Percentiles rank a stretch among this genome's conserved stretches.
phyloP scores from a whole-genome alignment of 2,888 invertebrate species.

The Archips crataeganus region DNA sequence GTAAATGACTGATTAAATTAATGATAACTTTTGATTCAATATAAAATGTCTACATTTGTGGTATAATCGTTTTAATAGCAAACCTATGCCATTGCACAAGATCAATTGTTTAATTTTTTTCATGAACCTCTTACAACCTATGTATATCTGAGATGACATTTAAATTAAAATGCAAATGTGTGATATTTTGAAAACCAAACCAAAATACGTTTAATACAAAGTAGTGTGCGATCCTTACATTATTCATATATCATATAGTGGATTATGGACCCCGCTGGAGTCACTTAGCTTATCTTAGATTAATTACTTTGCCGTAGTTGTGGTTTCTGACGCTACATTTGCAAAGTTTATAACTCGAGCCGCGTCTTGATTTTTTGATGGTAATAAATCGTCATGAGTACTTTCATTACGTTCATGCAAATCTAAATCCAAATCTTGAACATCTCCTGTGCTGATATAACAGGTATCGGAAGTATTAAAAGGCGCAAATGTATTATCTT shows the following conservation, averaged over 20 bases:
- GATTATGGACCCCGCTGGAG: background rate
- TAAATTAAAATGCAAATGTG: too few species aligned
- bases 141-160: too few species aligned
- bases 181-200: too few species aligned
- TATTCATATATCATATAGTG: background rate
- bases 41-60: background rate
- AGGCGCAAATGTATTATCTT: background rate
- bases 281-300: too few species aligned
- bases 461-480: background rate
- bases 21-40: slow-evolving; percentile 10
- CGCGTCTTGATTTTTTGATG: background rate
- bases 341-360: background rate
- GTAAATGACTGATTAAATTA: slow-evolving; percentile 2
- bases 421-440: background rate
- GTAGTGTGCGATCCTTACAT: too few species aligned
- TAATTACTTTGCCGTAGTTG: background rate
- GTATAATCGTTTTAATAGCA: too few species aligned
- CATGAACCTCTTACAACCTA: too few species aligned
- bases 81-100: too few species aligned
- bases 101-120: too few species aligned
- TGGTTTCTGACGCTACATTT: background rate
- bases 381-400: background rate
- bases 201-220: too few species aligned
- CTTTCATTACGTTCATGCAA: background rate
- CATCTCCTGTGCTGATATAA: background rate